Conservation (phyloP, 2,113 vertebrate species). For the Rousettus leschenaultii region DNA sequence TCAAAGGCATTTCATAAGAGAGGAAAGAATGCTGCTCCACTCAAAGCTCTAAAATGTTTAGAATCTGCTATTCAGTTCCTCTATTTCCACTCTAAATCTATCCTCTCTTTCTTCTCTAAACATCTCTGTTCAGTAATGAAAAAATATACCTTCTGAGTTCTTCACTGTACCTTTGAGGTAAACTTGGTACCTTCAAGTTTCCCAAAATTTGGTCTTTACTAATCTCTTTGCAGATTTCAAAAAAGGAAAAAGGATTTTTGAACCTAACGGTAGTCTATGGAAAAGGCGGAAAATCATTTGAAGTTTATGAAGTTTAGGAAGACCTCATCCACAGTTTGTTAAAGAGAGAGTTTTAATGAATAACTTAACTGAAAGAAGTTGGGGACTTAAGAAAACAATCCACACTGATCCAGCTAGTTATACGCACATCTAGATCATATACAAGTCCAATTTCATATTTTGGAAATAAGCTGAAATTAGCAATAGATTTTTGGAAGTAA, state of each 20-base stretch:
- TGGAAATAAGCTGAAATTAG: constrained; percentile 28
- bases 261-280: background rate
- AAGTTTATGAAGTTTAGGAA: background rate
- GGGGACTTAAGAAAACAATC: background rate
- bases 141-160: background rate
- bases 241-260: background rate
- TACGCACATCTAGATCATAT: background rate
- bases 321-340: background rate
- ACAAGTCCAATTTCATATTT: background rate
- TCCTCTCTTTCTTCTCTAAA: background rate
- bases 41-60: constrained; percentile 36
- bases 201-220: constrained; percentile 19
- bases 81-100: background rate
- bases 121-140: constrained; percentile 5
- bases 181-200: background rate
- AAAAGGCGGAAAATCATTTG: background rate
- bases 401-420: background rate
- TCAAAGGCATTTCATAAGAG: constrained; percentile 33
- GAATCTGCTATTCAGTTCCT: background rate
- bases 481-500: background rate
- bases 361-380: background rate
- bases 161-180: background rate
- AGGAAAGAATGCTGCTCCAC: constrained; percentile 23
- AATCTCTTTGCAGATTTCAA: background rate
- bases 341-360: background rate